Conservation (phyloP, 2,888 invertebrate genomes). For the Yponomeuta malinellus region DNA sequence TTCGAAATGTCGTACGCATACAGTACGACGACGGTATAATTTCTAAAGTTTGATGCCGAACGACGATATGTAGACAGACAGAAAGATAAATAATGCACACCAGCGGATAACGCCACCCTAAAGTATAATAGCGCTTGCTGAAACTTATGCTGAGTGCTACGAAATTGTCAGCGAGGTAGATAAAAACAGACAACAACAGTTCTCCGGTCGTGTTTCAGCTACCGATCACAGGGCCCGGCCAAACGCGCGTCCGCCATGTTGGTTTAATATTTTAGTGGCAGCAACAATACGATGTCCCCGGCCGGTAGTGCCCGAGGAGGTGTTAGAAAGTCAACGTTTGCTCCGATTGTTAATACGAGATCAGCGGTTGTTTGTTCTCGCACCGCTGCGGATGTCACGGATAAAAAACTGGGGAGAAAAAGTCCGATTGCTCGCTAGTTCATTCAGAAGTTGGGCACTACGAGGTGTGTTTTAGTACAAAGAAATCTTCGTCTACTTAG, state of each 20-base stretch:
- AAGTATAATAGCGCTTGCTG: neutral
- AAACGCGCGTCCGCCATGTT: constrained; percentile 53
- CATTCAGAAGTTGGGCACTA: neutral
- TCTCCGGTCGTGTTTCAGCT: constrained; percentile 30
- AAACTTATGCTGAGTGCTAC: neutral
- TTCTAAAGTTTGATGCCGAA: no score
- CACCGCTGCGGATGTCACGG: neutral
- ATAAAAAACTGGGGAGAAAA: neutral
- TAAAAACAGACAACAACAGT: neutral
- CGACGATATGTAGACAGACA: no score
- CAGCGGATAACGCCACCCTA: no score
- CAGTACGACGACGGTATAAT: no score
- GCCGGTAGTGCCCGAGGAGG: constrained; percentile 39
- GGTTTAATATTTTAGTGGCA: constrained; percentile 56
- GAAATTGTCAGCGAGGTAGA: neutral
- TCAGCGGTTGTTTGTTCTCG: neutral
- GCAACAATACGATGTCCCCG: constrained; percentile 46
- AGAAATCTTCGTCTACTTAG: no score
- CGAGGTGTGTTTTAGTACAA: no score
- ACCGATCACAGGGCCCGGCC: constrained; percentile 45
- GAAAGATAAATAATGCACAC: no score
- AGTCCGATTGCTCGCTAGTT: neutral
- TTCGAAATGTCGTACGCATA: no score
- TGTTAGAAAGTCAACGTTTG: constrained; percentile 30
- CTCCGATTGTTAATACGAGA: constrained; percentile 41